These are phyloP conservation scores for Sebastes vulpes DNA, from an alignment of 2,797 vertebrate genomes.

Conservation along the genomic window DNA sequence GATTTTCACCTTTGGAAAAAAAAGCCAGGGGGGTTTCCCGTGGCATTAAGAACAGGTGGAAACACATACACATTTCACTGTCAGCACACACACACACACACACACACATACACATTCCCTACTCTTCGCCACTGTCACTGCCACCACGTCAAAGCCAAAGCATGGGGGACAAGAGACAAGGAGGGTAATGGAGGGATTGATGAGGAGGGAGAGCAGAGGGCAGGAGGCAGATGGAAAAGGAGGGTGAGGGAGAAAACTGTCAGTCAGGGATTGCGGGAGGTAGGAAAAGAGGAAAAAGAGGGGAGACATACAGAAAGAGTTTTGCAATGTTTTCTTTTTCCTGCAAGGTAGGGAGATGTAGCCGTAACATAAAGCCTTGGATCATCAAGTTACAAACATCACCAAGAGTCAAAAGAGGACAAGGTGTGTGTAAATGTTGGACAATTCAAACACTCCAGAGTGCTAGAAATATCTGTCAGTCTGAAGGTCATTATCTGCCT, in stretches of 20 bases:
- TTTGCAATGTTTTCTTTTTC: neutral
- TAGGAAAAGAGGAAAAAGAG: neutral
- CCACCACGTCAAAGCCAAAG: slow-evolving; percentile 15
- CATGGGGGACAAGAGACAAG: slow-evolving; percentile 50
- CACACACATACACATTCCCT: neutral
- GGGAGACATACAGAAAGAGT: neutral
- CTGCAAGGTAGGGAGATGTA: neutral
- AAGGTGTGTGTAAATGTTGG: neutral
- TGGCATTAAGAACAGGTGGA: slow-evolving; percentile 4
- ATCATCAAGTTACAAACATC: slow-evolving; percentile 6
- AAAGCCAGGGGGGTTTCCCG: neutral
- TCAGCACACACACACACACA: neutral
- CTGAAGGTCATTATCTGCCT: neutral
- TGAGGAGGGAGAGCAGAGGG: slow-evolving; percentile 38
- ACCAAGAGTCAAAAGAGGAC: slow-evolving; percentile 5
- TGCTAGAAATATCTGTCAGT: neutral
- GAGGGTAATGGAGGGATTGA: slow-evolving; percentile 49
- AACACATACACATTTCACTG: neutral
- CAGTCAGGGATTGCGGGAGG: slow-evolving; percentile 22
- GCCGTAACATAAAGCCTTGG: neutral
- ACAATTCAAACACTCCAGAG: neutral
- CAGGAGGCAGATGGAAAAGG: slow-evolving; percentile 29
- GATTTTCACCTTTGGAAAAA: slow-evolving; percentile 12
- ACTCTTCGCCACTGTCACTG: slow-evolving; percentile 7
- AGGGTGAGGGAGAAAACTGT: slow-evolving; percentile 19